A percentile compares a stretch with the other conserved stretches of the same genome.
These are phyloP conservation scores for Cherax destructor DNA, from an alignment of 1,140 invertebrate genomes.

Conservation along the genomic window DNA sequence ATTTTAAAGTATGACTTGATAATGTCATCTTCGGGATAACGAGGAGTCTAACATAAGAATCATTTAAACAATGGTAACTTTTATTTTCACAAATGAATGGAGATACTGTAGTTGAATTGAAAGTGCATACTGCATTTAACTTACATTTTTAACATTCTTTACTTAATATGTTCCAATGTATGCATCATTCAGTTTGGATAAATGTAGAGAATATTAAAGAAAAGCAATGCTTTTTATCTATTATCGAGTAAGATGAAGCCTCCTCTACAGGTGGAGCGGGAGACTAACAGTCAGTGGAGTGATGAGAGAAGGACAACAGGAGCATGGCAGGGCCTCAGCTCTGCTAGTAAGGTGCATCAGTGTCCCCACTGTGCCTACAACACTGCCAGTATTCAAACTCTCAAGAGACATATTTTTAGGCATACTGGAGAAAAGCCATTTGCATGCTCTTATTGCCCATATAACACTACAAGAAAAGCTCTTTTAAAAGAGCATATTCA, in stretches of 20 bases:
- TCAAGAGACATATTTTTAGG: slow-evolving; percentile 26
- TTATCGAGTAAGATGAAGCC: slow-evolving; percentile 31
- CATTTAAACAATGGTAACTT: no score
- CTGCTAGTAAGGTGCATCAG: slow-evolving; percentile 32
- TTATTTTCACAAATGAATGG: no score
- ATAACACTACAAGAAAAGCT: slow-evolving; percentile 20
- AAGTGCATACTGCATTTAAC: no score
- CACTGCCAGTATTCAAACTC: slow-evolving; percentile 10
- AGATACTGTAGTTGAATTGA: no score
- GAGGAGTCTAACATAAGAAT: no score
- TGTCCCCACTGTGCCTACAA: slow-evolving; percentile 40
- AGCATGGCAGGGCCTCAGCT: slow-evolving; percentile 19
- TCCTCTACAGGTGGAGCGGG: slow-evolving; percentile 40
- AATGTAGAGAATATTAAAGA: background rate
- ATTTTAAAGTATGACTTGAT: no score
- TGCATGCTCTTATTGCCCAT: slow-evolving; percentile 17
- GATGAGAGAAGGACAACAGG: slow-evolving; percentile 29
- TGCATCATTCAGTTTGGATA: background rate
- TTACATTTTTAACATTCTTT: background rate
- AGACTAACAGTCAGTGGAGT: slow-evolving; percentile 33
- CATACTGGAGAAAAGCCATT: slow-evolving; percentile 29
- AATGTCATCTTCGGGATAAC: no score
- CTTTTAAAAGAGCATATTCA: slow-evolving; percentile 24
- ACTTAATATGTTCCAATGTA: background rate
- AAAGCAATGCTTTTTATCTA: background rate